phyloP scores from a whole-genome alignment of 2,888 invertebrate species.

The Amphimallon solstitiale region DNA sequence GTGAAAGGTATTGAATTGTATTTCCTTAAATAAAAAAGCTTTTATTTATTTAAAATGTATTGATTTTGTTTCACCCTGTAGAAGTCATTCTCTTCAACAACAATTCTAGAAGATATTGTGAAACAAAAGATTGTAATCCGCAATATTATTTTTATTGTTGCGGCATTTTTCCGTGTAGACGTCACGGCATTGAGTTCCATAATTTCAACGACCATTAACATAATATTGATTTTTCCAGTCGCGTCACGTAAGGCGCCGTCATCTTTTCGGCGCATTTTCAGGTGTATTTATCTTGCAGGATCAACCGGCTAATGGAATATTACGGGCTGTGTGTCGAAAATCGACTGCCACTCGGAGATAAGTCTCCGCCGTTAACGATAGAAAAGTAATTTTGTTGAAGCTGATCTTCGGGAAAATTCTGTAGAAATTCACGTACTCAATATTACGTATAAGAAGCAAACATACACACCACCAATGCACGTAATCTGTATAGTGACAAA shows the following conservation, averaged over 20 bases:
- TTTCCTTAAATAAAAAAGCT: too few relatives aligned
- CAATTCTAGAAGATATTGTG: too few relatives aligned
- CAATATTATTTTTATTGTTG: conserved; percentile 13
- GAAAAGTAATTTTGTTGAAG: conserved; percentile 26
- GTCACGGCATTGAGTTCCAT: conserved; percentile 27
- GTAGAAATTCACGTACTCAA: conserved; percentile 4
- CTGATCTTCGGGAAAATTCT: conserved; percentile 10
- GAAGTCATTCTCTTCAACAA: too few relatives aligned
- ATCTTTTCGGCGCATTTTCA: conserved; percentile 15
- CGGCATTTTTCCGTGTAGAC: neutral
- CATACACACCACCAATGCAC: too few relatives aligned
- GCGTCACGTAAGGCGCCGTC: conserved; percentile 29
- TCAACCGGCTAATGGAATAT: conserved; percentile 30
- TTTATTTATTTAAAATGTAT: too few relatives aligned
- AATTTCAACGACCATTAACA: conserved; percentile 30
- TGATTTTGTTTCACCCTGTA: too few relatives aligned
- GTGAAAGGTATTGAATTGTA: too few relatives aligned
- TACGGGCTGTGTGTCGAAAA: conserved; percentile 25
- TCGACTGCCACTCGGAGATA: conserved; percentile 29
- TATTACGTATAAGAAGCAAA: neutral
- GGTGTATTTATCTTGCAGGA: conserved; percentile 29
- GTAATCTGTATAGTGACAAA: too few relatives aligned
- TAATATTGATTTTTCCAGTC: conserved; percentile 28
- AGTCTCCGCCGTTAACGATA: conserved; percentile 25
- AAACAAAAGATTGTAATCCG: conserved; percentile 1